Evolutionary conservation across 2,888 invertebrate species (phyloP).

Genomic region (Calliphora vomitoria): DNA sequence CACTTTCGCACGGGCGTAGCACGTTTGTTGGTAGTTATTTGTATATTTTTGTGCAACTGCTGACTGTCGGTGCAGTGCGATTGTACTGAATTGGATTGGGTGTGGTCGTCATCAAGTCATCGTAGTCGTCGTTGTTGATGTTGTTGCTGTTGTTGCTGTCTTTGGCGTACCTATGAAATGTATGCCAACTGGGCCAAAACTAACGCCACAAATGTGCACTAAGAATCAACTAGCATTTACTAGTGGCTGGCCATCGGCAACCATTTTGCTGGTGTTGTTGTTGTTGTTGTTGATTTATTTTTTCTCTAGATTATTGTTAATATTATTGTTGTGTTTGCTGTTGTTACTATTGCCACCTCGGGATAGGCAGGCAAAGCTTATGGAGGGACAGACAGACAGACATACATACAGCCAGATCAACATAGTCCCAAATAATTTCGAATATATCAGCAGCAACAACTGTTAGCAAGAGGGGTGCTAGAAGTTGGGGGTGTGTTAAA

Average conservation of each 20-base stretch:
- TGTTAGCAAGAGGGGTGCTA: conserved; percentile 12
- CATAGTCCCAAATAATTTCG: conserved; percentile 59
- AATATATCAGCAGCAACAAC: conserved; percentile 50
- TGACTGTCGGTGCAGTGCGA: conserved; percentile 70
- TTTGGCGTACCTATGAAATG: conserved; percentile 74
- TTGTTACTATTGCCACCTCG: conserved; percentile 69
- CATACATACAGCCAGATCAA: conserved; percentile 52
- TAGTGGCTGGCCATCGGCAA: conserved; percentile 73
- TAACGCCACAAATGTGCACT: conserved; percentile 69
- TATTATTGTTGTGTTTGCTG: conserved; percentile 30
- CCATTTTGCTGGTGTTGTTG: conserved; percentile 57
- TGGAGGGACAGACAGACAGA: conserved; percentile 53
- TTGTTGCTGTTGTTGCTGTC: conserved; percentile 72
- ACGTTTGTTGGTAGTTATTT: conserved; percentile 70
- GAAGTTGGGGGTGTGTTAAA: conserved; percentile 63
- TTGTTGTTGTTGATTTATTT: conserved; percentile 32
- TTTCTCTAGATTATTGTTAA: not conserved
- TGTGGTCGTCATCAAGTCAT: conserved; percentile 74
- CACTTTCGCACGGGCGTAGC: conserved; percentile 73
- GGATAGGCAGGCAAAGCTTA: conserved; percentile 62
- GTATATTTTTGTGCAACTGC: conserved; percentile 58
- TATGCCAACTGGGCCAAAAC: conserved; percentile 73
- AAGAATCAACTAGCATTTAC: conserved; percentile 71
- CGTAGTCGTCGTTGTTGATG: conserved; percentile 63
- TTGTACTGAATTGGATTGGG: conserved; percentile 74